Base-by-base conservation (phyloP, 2,113 vertebrate species). In the Eudyptes chrysolophus region DNA sequence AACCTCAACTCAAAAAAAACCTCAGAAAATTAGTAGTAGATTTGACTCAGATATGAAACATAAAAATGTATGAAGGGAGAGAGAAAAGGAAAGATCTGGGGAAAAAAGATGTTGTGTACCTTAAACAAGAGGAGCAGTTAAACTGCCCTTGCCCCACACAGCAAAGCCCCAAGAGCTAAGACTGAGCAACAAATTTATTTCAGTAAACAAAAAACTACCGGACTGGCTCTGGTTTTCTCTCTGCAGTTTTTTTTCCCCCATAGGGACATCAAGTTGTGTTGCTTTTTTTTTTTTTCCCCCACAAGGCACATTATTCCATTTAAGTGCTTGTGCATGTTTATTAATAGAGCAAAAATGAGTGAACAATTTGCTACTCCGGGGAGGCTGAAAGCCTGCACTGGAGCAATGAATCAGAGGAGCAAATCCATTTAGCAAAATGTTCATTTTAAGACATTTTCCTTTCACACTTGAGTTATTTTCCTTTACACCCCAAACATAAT, bases 271-370 rank as follows among this genome's bases (percentile, higher is more conserved):
- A 88, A 92, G 81, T 48, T 93, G 60, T 93, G 79, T 79, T 85
- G 21, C 4, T 10, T 75, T 49, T 9, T 22, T 5, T 46, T 42
- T 44, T 52, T 44, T 40, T 68, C 65, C 69, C 13, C 72, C 52
- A 55, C 10, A 0, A 81, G 60, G 79, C 84, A 94, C 48, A 75
- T 96, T 93, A 94, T 93, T 91, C 75, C 79, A 86, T 89, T 91
- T 94, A 96, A 95, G 65, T 88, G 90, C 75, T 88, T 13, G 2
- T 84, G 71, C 36, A 27, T 94, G 76, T 96, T 97, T 95, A 97
- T 97, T 95, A 97, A 94, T 96, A 94, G 87, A 93, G 94, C 65
- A 94, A 92, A 97, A 97, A 94, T 49, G 72, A 95, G 94, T 84
- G 95, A 95, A 92, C 29, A 6, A 92, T 84, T 58, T 93, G 83